Evolutionary conservation across 2,888 invertebrate species (phyloP).

Genomic region (Eulithis testata): DNA sequence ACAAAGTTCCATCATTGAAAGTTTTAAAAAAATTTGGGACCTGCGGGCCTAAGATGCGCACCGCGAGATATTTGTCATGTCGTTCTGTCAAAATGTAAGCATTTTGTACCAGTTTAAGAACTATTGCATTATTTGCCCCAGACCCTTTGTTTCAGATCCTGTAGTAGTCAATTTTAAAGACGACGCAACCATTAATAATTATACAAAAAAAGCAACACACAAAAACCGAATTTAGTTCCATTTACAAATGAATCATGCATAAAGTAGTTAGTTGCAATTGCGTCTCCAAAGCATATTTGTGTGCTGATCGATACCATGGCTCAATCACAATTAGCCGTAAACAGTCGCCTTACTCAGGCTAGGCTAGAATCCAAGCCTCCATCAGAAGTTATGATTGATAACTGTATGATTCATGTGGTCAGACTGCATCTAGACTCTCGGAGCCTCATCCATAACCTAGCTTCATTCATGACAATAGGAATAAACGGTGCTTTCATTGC

Average conservation of each 20-base stretch:
- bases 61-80: no score
- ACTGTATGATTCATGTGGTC: conserved; percentile 60
- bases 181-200: neutral
- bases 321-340: conserved; percentile 20
- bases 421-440: conserved; percentile 43
- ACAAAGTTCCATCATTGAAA: no score
- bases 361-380: conserved; percentile 55
- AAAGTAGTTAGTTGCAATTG: neutral
- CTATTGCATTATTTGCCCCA: no score
- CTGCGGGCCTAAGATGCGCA: no score
- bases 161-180: no score
- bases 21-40: no score
- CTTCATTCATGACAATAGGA: conserved; percentile 66
- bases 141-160: no score
- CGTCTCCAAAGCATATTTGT: conserved; percentile 3
- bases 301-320: conserved; percentile 35
- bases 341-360: conserved; percentile 30
- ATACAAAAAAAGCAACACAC: neutral
- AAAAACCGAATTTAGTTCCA: no score
- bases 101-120: no score
- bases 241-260: no score
- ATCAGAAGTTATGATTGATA: conserved; percentile 82
- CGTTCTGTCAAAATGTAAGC: no score
- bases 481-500: conserved; percentile 49
- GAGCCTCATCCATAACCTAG: conserved; percentile 67